Evolutionary conservation across 2,888 invertebrate species (phyloP), one percentile per base, ranked within the genome.

Genomic region (Caenorhabditis sp.): DNA sequence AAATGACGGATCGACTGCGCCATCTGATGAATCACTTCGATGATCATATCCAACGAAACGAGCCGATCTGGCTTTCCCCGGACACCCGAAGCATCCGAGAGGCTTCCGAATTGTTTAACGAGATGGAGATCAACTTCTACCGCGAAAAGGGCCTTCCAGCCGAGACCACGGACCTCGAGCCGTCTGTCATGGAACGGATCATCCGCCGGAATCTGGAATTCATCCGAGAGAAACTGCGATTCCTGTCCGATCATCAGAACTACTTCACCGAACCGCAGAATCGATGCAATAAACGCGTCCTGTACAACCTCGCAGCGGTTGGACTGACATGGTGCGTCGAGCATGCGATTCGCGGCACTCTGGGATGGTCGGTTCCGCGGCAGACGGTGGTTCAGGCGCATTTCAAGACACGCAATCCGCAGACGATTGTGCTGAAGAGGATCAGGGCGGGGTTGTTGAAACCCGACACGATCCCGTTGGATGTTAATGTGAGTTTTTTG

Each of bases 401-500:
- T 22, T 61, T 26, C 47, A 44, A 28, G 28, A 61, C 61, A 22
- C 15, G 61, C 3, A 44, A 61, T 18, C 61, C 61, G n/a, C 24
- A 24, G 1, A 2, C 24, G 26, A 47, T 61, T n/a, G 26, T 61
- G 44, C n/a, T 22, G 28, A 1, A 9, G 11, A 44, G 40, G 28
- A 26, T 61, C 4, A 6, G 18, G n/a, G 15, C 44, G 18, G 47
- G 47, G 8, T 24, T 61, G 26, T 18, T 61, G 28, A n/a, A 47
- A 11, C 15, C n/a, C n/a, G 61, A 28, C 6, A 28, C 15, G 8
- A 47, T 61, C 15, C n/a, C n/a, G 22, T 15, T 61, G n/a, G 61
- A 61, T 28, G n/a, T 61, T 5, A 44, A 47, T 61, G 61, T 60
- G 60, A 60, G 60, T 24, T 32, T 4, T 6, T n/a, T n/a, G 32